Conservation (phyloP, 2,113 vertebrate genomes). For the Daphoenositta chrysoptera region DNA sequence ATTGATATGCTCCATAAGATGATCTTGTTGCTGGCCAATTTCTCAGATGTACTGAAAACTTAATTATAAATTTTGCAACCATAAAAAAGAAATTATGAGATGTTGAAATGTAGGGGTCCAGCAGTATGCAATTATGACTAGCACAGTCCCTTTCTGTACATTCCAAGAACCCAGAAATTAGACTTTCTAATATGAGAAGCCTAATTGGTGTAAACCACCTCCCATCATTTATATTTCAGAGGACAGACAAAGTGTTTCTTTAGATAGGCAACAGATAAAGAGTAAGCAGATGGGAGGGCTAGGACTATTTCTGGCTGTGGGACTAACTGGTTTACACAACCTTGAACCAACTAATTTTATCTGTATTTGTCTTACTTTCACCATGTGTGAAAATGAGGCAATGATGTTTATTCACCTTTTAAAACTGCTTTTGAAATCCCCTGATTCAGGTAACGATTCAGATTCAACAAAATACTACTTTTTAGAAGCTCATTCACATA, state of each 20-base stretch:
- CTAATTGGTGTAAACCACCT: background rate
- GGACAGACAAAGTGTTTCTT: background rate
- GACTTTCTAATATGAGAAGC: background rate
- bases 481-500: background rate
- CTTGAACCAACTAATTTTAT: constrained; percentile 34
- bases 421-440: constrained; percentile 33
- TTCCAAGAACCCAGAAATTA: background rate
- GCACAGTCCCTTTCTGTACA: background rate
- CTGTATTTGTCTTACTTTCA: constrained; percentile 41
- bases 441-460: background rate
- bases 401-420: background rate
- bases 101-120: background rate
- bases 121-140: background rate
- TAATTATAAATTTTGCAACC: background rate
- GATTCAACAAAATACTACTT: background rate
- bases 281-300: background rate
- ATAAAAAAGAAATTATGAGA: background rate
- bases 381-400: constrained; percentile 46
- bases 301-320: constrained; percentile 26
- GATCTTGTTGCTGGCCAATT: background rate
- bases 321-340: background rate
- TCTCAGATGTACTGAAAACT: background rate
- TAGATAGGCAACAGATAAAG: background rate
- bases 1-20: background rate
- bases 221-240: background rate